These are phyloP conservation scores for Aphidius colemani DNA, from an alignment of 2,888 invertebrate species.

Conservation along the genomic window DNA sequence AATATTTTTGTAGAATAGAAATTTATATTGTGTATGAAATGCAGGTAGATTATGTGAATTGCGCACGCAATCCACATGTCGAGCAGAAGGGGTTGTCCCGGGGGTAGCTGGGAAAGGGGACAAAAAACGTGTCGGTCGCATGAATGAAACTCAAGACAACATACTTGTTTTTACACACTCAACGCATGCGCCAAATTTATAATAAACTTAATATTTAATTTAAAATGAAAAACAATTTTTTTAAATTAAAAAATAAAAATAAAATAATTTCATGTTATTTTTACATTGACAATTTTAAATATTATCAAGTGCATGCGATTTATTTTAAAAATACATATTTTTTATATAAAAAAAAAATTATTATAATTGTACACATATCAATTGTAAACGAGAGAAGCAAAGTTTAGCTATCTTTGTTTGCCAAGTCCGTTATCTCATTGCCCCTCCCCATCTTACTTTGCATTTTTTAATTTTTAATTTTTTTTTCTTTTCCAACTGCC, in stretches of 20 bases:
- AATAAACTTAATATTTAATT: no score
- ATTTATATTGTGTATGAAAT: background rate
- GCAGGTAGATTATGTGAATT: constrained; percentile 4
- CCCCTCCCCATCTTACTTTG: constrained; percentile 42
- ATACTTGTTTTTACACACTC: constrained; percentile 5
- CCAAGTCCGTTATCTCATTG: constrained; percentile 57
- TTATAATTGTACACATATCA: no score
- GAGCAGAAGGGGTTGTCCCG: constrained; percentile 20
- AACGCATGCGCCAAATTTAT: constrained; percentile 11
- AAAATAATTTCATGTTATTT: no score
- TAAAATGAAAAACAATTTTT: no score
- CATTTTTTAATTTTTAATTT: constrained; percentile 11
- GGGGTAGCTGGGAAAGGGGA: no score
- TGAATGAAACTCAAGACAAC: constrained; percentile 49
- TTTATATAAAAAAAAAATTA: no score
- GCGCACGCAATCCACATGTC: constrained; percentile 19
- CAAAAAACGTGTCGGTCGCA: constrained; percentile 38
- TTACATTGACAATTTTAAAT: no score
- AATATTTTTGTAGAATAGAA: no score
- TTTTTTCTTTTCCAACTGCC: constrained; percentile 21
- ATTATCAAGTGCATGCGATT: no score
- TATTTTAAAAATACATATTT: no score
- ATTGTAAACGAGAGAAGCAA: no score
- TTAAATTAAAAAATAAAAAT: no score
- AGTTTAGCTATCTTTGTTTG: constrained; percentile 54